Evolutionary conservation across 1,140 invertebrate genomes (phyloP).

Genomic region (Platorchestia sp.): DNA sequence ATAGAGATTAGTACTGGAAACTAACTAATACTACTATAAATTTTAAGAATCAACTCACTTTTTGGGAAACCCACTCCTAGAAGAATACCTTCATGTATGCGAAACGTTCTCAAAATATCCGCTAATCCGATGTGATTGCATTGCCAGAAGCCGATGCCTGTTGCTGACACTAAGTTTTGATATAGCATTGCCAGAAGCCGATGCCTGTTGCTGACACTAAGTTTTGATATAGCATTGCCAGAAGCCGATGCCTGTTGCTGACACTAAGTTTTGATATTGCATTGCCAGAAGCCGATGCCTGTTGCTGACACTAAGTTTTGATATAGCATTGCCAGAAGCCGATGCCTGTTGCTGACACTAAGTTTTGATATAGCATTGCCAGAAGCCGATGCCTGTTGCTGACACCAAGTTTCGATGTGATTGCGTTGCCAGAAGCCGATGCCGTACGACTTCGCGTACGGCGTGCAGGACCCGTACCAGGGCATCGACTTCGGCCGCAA

Average conservation of each 20-base stretch:
- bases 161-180: too few relatives aligned
- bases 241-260: too few relatives aligned
- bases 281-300: constrained; percentile 58
- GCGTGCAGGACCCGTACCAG: constrained; percentile 64
- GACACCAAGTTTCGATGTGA: too few relatives aligned
- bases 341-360: too few relatives aligned
- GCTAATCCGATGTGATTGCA: too few relatives aligned
- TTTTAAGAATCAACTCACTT: background rate
- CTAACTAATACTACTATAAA: background rate
- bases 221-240: too few relatives aligned
- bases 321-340: too few relatives aligned
- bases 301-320: too few relatives aligned
- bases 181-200: constrained; percentile 29
- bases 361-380: background rate
- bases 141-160: too few relatives aligned
- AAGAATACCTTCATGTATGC: background rate
- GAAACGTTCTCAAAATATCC: background rate
- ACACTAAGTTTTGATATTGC: too few relatives aligned
- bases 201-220: too few relatives aligned
- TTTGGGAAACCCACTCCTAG: background rate
- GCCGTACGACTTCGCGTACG: constrained; percentile 66
- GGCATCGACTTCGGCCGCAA: constrained; percentile 64
- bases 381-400: too few relatives aligned
- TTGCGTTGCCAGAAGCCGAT: constrained; percentile 47
- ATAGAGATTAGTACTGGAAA: background rate